Evolutionary conservation across 2,113 vertebrate species (phyloP), one percentile per base, ranked within the genome.

Genomic region (Atrichornis clamosus): DNA sequence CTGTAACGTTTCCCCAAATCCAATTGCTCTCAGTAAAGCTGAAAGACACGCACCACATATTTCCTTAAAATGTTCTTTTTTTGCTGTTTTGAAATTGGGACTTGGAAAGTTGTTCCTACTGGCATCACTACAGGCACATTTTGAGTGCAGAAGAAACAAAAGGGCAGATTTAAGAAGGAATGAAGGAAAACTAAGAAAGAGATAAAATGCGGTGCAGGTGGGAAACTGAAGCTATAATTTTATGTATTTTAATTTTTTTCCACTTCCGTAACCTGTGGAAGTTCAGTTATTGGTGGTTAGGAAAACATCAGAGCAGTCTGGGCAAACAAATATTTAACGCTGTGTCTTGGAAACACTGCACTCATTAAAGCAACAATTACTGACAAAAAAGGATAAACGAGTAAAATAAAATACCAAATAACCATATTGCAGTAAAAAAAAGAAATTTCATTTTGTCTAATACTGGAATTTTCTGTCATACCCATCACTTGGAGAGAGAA

Each of bases 401-500:
- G 30, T 70, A 63, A 88, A 91, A 70, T 65, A 44, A 95, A 50
- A 62, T 53, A 42, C 7, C 15, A 65, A 88, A 37, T 60, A 80
- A 56, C 27, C 10, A 59, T 41, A 24, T 15, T 64, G 39, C 35
- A 24, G 32, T 67, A 32, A 60, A 81, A 67, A 67, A 76, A 80
- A 63, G 10, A 82, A 84, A 68, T 41, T 60, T 65, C 2, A 13
- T 78, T 91, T 82, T 58, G 23, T 70, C 41, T 87, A 44, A 84
- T 74, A 65, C 33, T 50, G 53, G 64, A 67, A 62, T 56, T 35
- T 2, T 62, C 91, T 86, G 22, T 79, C 60, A 80, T 69, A 53
- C 12, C 37, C 21, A 72, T 81, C 72, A 47, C 52, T 81, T 26
- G 12, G 59, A 50, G 32, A 93, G 69, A 84, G 80, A 94, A 97